phyloP scores from a whole-genome alignment of 2,113 vertebrate species.

The Rhynchomys soricoides region DNA sequence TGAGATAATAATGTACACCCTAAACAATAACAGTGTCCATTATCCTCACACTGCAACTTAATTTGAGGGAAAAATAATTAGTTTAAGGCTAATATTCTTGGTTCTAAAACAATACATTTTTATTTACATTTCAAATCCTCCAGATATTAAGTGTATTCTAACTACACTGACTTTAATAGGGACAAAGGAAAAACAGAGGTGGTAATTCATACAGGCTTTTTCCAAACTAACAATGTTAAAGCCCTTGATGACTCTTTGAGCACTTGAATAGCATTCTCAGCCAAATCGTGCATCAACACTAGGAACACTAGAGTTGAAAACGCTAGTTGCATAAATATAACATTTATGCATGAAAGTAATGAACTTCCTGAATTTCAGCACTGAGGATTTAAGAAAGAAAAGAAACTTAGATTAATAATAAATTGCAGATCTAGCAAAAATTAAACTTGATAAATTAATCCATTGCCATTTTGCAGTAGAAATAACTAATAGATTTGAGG shows the following conservation, averaged over 20 bases:
- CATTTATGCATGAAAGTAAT: not conserved
- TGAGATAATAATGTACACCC: not conserved
- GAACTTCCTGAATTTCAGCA: conserved; percentile 51
- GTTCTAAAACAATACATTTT: not conserved
- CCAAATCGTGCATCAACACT: not conserved
- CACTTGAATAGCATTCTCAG: not conserved
- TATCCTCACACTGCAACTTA: conserved; percentile 12
- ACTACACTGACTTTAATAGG: conserved; percentile 39
- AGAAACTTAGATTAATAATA: conserved; percentile 44
- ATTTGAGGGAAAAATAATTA: not conserved
- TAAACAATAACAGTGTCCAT: not conserved
- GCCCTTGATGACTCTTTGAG: not conserved
- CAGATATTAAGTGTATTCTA: conserved; percentile 5
- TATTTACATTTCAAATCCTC: not conserved
- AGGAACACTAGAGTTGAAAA: not conserved
- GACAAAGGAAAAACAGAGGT: not conserved
- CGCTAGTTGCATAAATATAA: not conserved
- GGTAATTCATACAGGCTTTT: conserved; percentile 56
- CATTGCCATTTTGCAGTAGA: conserved; percentile 78
- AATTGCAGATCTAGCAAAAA: conserved; percentile 79
- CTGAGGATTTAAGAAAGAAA: conserved; percentile 37
- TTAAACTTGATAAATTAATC: conserved; percentile 79
- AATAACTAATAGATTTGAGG: conserved; percentile 80
- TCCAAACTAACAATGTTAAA: conserved; percentile 42
- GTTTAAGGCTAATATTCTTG: not conserved